Percentiles rank a stretch among this genome's conserved stretches.
Evolutionary conservation across 2,888 invertebrate genomes (phyloP).

Genomic region (Choristoneura rosaceana): DNA sequence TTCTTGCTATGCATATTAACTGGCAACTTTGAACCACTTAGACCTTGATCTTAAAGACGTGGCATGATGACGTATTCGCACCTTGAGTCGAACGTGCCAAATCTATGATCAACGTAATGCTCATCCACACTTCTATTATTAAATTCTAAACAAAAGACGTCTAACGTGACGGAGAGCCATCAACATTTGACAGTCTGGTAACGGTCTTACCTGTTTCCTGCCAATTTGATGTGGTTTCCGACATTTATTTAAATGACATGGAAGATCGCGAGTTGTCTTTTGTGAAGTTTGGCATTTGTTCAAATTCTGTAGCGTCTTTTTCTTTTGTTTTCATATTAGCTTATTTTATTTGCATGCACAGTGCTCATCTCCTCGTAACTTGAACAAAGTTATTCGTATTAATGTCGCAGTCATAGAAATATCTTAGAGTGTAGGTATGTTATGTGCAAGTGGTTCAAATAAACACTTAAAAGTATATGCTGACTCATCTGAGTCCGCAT

Average conservation of each 20-base stretch:
- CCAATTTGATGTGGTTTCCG: background rate
- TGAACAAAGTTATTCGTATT: background rate
- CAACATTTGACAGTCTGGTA: background rate
- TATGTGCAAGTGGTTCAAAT: background rate
- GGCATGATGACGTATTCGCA: conserved; percentile 27
- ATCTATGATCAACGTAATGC: conserved; percentile 27
- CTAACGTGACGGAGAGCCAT: conserved; percentile 17
- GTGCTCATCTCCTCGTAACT: too few relatives aligned
- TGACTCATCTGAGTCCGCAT: conserved; percentile 32
- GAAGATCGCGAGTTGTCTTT: background rate
- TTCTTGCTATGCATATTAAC: background rate
- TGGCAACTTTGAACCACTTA: conserved; percentile 1
- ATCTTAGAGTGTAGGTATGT: background rate
- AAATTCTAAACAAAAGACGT: conserved; percentile 31
- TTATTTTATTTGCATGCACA: background rate
- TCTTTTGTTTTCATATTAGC: background rate
- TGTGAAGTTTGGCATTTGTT: background rate
- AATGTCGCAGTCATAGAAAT: too few relatives aligned
- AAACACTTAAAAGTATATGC: conserved; percentile 9
- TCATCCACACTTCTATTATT: conserved; percentile 31
- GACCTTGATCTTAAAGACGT: conserved; percentile 39
- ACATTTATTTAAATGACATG: conserved; percentile 1
- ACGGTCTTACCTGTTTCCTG: background rate
- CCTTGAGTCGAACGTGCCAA: conserved; percentile 31
- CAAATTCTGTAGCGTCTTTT: background rate